Evolutionary conservation across 2,888 invertebrate species (phyloP), one percentile per base, ranked within the genome.

Genomic region (Euplexia lucipara): DNA sequence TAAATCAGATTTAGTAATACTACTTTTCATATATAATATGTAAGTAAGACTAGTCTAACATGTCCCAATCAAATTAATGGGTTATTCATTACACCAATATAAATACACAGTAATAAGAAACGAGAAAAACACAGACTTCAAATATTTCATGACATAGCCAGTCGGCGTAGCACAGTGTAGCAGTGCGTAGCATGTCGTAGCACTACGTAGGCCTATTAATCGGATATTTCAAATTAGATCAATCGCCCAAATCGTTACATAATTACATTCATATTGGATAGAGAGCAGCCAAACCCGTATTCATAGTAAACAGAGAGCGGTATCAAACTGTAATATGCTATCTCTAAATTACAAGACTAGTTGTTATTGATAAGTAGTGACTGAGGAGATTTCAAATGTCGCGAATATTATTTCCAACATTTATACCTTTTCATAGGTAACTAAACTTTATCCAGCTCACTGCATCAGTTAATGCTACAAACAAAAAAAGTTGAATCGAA

Each of bases 401-500:
- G n/a, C n/a, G n/a, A n/a, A n/a, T n/a, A n/a, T n/a, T n/a, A n/a
- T n/a, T n/a, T n/a, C n/a, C n/a, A n/a, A n/a, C 1, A 20, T 44
- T 34, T 35, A 39, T 44, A 22, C 49, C 32, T 12, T 42, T 35
- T 7, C 14, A 14, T 1, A 22, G 14, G 22, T 26, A 20, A 22
- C 9, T 6, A 16, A 48, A 58, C 20, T 32, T 14, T n/a, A 16
- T 26, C 22, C 30, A 35, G 37, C 12, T 41, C 47, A 42, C 52
- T 59, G 52, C 58, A 66, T 48, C 37, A 39, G 26, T 48, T 39
- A 59, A 53, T 56, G 53, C 14, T 64, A 53, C 14, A 51, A 61
- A 45, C 30, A 77, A 58, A 52, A n/a, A 59, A 74, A 67, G 41
- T 60, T 61, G 22, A 53, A 64, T 39, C 67, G 20, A 78, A 78